Conservation (phyloP, 1,140 invertebrate species). For the Drosophila varians region DNA sequence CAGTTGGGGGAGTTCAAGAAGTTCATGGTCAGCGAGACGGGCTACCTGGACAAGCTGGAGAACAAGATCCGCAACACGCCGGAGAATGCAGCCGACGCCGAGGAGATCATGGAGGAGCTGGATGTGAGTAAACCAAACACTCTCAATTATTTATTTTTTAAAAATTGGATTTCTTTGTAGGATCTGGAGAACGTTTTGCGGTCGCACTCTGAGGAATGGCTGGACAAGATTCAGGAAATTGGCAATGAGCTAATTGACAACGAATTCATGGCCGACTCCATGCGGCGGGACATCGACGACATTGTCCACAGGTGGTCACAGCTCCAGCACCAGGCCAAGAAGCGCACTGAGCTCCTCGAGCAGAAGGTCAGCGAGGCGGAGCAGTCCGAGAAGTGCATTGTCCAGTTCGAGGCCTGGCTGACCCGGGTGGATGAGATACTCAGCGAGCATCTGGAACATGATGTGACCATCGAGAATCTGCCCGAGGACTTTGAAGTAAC, state of each 20-base stretch:
- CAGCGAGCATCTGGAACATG: constrained; percentile 90
- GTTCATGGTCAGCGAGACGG: constrained; percentile 90
- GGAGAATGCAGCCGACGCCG: constrained; percentile 93
- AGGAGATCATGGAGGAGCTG: constrained; percentile 95
- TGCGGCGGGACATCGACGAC: constrained; percentile 88
- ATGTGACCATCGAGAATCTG: constrained; percentile 91
- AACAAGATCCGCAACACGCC: constrained; percentile 89
- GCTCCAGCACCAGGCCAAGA: constrained; percentile 89
- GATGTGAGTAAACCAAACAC: constrained; percentile 87
- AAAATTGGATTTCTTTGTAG: constrained; percentile 16
- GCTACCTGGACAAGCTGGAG: constrained; percentile 92
- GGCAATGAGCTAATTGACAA: constrained; percentile 89
- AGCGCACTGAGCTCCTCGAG: constrained; percentile 89
- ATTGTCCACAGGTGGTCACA: constrained; percentile 88
- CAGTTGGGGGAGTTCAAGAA: constrained; percentile 91
- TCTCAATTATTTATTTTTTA: neutral
- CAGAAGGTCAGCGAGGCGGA: constrained; percentile 91
- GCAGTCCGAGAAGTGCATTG: constrained; percentile 90
- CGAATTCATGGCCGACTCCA: constrained; percentile 89
- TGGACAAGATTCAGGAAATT: constrained; percentile 90
- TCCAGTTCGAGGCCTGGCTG: constrained; percentile 91
- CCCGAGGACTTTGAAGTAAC: constrained; percentile 91
- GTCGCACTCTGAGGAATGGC: constrained; percentile 89
- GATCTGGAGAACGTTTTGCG: constrained; percentile 90
- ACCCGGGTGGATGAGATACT: constrained; percentile 88